phyloP scores from a whole-genome alignment of 2,797 vertebrate genomes.

The Tauraco hartlaubi region DNA sequence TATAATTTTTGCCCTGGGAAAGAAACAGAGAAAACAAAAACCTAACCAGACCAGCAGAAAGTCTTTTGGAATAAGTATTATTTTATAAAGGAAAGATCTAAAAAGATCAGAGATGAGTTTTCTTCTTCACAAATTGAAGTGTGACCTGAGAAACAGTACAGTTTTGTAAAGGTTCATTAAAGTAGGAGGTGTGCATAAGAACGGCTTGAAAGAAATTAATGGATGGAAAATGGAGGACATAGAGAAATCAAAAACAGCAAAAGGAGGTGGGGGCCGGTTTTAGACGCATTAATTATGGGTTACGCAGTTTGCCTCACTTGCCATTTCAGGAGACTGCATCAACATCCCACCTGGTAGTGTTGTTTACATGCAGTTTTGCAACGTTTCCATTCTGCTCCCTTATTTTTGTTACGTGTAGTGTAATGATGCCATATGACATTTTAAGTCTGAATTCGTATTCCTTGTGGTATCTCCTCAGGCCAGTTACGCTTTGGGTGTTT shows the following conservation, averaged over 20 bases:
- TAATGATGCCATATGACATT: constrained; percentile 43
- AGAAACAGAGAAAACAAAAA: constrained; percentile 36
- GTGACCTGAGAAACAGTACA: background rate
- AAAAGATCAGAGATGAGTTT: background rate
- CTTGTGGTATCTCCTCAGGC: background rate
- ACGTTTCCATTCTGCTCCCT: constrained; percentile 2
- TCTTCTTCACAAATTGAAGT: background rate
- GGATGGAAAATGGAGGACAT: background rate
- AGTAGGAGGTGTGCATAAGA: background rate
- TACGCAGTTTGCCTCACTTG: background rate
- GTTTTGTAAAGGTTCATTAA: background rate
- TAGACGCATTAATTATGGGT: constrained; percentile 16
- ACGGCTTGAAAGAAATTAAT: background rate
- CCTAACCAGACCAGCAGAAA: constrained; percentile 9
- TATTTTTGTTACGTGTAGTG: background rate
- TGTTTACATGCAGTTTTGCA: constrained; percentile 57
- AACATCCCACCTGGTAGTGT: background rate
- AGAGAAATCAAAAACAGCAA: background rate
- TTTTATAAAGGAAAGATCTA: background rate
- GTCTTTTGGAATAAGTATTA: background rate
- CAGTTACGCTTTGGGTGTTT: background rate
- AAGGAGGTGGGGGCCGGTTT: background rate
- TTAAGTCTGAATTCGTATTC: constrained; percentile 46
- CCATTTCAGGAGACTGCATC: constrained; percentile 16
- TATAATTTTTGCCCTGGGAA: constrained; percentile 58